These are phyloP conservation scores for Cybosia mesomella DNA, from an alignment of 2,888 invertebrate genomes.

Conservation along the genomic window DNA sequence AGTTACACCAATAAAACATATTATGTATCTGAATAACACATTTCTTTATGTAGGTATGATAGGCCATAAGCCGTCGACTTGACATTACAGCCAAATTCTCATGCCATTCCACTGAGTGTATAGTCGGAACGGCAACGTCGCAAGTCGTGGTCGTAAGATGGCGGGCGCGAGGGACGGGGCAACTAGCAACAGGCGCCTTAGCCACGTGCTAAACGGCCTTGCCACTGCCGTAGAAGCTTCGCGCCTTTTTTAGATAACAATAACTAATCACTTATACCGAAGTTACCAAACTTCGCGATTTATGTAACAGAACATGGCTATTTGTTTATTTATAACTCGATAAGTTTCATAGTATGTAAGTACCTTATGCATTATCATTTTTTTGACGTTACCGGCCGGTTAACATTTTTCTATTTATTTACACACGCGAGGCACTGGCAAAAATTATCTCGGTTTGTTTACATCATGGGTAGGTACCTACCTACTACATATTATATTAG, in stretches of 20 bases:
- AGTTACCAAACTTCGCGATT: constrained; percentile 50
- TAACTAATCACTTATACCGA: constrained; percentile 66
- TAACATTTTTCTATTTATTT: neutral
- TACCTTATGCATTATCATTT: neutral
- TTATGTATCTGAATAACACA: constrained; percentile 32
- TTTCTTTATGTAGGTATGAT: constrained; percentile 56
- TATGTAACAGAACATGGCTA: constrained; percentile 47
- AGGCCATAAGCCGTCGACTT: constrained; percentile 61
- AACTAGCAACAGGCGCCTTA: constrained; percentile 82
- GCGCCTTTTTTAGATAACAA: constrained; percentile 81
- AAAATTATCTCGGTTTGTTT: constrained; percentile 2
- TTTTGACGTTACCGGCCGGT: neutral
- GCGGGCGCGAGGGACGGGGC: constrained; percentile 52
- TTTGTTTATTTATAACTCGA: constrained; percentile 14
- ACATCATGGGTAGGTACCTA: neutral
- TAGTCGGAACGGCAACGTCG: constrained; percentile 80
- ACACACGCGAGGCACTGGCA: neutral
- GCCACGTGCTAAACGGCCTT: constrained; percentile 83
- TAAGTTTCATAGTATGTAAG: neutral
- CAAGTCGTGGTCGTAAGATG: constrained; percentile 51
- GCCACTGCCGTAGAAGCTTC: constrained; percentile 79
- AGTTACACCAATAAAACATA: constrained; percentile 17
- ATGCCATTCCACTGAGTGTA: constrained; percentile 58
- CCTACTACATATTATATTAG: neutral
- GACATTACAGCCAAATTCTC: constrained; percentile 69